These are phyloP conservation scores for Arge pagana DNA, from an alignment of 2,888 invertebrate species.

Conservation along the genomic window DNA sequence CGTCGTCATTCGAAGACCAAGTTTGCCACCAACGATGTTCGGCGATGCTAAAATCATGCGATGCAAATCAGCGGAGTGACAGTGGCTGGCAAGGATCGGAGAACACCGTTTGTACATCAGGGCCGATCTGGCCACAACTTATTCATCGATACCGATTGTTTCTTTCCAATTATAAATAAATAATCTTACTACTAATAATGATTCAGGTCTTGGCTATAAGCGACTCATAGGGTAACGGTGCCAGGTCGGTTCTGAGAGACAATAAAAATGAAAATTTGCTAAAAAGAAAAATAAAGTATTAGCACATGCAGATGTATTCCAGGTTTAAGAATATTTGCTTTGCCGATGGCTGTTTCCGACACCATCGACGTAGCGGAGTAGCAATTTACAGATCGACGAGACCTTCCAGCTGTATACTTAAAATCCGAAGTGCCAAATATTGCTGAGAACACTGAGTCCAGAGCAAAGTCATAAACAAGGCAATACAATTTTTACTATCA, in stretches of 20 bases:
- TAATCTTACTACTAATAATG: neutral
- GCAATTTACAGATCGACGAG: too few relatives aligned
- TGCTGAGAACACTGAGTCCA: too few relatives aligned
- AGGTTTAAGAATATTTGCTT: too few relatives aligned
- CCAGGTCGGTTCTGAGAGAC: conserved; percentile 44
- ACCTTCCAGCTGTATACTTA: too few relatives aligned
- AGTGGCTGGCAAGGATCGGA: neutral
- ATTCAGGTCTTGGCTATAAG: conserved; percentile 19
- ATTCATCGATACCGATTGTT: neutral
- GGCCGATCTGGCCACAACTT: conserved; percentile 38
- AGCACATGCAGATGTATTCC: too few relatives aligned
- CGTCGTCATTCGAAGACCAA: conserved; percentile 89
- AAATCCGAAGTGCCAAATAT: too few relatives aligned
- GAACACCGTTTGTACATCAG: conserved; percentile 30
- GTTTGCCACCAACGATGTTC: conserved; percentile 74
- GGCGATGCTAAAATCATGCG: conserved; percentile 79
- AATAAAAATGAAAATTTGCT: conserved; percentile 29
- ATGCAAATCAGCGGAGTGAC: neutral
- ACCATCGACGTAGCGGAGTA: too few relatives aligned
- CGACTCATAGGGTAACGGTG: conserved; percentile 29
- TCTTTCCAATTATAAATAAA: neutral
- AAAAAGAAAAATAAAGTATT: conserved; percentile 28
- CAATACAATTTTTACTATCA: too few relatives aligned
- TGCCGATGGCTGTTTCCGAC: too few relatives aligned
- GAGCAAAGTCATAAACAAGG: too few relatives aligned